phyloP scores from a whole-genome alignment of 2,113 vertebrate species.

The Pygoscelis adeliae region DNA sequence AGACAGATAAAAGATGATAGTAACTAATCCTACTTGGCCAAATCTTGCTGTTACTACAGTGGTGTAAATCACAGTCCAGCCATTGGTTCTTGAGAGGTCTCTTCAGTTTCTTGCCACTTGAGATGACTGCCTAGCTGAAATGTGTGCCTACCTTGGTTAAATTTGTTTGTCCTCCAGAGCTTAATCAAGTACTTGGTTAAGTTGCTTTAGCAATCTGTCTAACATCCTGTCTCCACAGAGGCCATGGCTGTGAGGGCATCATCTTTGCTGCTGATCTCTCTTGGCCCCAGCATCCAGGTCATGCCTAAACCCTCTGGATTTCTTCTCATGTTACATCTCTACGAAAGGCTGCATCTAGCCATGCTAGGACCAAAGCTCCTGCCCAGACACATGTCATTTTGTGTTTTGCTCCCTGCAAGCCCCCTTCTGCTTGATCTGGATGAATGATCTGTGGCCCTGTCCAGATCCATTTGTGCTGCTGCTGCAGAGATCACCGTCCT shows the following conservation, averaged over 20 bases:
- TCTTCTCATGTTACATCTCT: background rate
- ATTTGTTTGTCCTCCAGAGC: background rate
- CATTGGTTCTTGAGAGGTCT: background rate
- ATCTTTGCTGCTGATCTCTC: background rate
- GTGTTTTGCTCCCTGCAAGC: background rate
- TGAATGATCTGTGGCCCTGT: background rate
- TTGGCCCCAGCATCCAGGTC: background rate
- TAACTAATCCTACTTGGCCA: background rate
- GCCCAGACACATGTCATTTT: background rate
- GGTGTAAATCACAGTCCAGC: background rate
- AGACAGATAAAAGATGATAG: background rate
- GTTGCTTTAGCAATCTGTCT: background rate
- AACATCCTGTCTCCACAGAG: background rate
- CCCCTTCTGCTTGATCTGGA: background rate
- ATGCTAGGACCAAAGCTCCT: background rate
- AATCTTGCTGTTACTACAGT: background rate
- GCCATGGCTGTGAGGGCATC: background rate
- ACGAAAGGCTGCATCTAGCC: background rate
- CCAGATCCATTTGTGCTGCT: background rate
- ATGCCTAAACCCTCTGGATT: background rate
- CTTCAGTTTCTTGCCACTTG: background rate
- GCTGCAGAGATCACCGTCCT: background rate
- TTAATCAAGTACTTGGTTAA: background rate
- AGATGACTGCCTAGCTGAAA: background rate
- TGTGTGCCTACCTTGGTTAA: background rate